These are phyloP conservation scores for Keiferia lycopersicella DNA, from an alignment of 2,888 invertebrate genomes.

Conservation along the genomic window DNA sequence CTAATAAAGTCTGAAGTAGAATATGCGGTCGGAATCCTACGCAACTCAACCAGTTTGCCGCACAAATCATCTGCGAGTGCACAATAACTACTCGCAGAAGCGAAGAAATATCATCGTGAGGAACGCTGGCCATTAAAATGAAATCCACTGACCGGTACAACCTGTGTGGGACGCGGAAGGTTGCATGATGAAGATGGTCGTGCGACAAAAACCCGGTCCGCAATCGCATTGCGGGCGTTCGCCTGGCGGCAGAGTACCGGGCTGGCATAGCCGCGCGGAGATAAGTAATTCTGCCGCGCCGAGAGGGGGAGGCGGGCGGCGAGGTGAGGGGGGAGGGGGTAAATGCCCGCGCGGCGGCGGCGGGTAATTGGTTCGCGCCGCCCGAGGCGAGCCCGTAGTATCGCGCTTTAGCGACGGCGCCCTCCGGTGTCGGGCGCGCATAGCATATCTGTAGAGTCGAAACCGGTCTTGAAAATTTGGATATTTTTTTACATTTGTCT, in stretches of 20 bases:
- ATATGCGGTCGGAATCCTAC: constrained; percentile 3
- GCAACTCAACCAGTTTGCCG: constrained; percentile 18
- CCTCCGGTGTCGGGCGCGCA: constrained; percentile 76
- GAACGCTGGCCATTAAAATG: constrained; percentile 22
- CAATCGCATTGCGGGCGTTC: constrained; percentile 74
- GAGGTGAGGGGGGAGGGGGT: constrained; percentile 54
- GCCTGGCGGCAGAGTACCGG: constrained; percentile 73
- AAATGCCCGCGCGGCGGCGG: constrained; percentile 75
- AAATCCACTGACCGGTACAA: constrained; percentile 23
- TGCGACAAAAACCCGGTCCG: constrained; percentile 53
- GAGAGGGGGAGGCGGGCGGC: constrained; percentile 39
- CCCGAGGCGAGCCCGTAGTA: constrained; percentile 81
- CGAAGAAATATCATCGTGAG: constrained; percentile 16
- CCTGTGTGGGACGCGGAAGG: constrained; percentile 28
- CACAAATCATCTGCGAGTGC: constrained; percentile 25
- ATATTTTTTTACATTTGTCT: neutral
- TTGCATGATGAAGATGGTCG: constrained; percentile 29
- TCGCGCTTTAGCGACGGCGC: constrained; percentile 81
- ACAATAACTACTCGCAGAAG: constrained; percentile 16
- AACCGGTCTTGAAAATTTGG: constrained; percentile 37
- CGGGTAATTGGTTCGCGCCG: constrained; percentile 82
- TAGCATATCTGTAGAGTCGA: constrained; percentile 52
- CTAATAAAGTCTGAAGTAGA: neutral
- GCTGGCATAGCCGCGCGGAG: constrained; percentile 56
- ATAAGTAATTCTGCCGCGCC: constrained; percentile 64